Conservation (phyloP, 2,797 vertebrate genomes). For the Tolypeutes matacus region DNA sequence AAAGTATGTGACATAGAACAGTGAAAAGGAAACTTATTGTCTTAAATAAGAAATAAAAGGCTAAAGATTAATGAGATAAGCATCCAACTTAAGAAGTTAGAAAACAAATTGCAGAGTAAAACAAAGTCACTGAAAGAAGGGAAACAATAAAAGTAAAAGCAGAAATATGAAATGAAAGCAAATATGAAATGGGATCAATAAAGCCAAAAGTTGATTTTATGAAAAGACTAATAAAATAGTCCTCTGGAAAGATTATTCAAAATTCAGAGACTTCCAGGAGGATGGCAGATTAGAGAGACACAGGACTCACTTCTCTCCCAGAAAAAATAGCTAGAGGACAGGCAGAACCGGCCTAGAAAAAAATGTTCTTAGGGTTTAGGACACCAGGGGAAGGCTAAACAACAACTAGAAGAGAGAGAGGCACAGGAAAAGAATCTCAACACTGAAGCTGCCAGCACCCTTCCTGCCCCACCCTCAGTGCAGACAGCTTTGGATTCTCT, state of each 20-base stretch:
- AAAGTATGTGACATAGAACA: not conserved
- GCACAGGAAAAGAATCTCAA: too few species aligned
- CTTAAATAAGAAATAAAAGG: not conserved
- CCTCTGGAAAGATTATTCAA: not conserved
- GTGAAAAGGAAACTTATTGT: not conserved
- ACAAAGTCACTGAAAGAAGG: not conserved
- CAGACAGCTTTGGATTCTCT: too few species aligned
- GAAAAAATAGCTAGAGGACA: too few species aligned
- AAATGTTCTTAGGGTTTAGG: too few species aligned
- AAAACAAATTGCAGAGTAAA: not conserved
- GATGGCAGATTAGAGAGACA: too few species aligned
- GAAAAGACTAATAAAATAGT: not conserved
- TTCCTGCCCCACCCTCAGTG: too few species aligned
- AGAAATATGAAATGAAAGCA: not conserved
- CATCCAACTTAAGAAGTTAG: not conserved
- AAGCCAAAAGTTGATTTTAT: not conserved
- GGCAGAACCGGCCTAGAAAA: too few species aligned
- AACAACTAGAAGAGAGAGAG: too few species aligned
- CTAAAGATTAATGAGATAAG: not conserved
- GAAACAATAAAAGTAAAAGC: not conserved
- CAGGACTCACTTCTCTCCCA: too few species aligned
- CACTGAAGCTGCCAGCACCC: too few species aligned
- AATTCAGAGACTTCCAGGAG: too few species aligned
- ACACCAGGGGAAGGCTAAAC: too few species aligned
- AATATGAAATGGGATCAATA: not conserved